A percentile compares a stretch with the other conserved stretches of the same genome.
Conservation (phyloP, 2,888 invertebrate species). For the Antheraea assamensis region DNA sequence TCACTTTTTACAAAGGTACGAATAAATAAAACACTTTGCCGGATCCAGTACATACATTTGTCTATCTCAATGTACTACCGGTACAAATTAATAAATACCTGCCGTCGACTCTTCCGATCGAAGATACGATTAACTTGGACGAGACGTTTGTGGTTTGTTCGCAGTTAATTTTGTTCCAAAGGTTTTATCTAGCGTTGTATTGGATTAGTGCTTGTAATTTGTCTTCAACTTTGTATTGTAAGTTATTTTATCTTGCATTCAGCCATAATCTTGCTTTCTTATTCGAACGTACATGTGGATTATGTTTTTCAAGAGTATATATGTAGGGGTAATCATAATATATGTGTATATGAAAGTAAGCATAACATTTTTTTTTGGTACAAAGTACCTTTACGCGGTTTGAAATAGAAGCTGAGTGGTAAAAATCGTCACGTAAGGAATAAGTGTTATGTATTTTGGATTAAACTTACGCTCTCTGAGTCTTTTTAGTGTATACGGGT, state of each 20-base stretch:
- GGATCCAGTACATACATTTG: not conserved
- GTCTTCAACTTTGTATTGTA: not conserved
- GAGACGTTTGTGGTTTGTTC: not conserved
- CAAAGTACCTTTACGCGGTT: no score
- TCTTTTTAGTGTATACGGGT: no score
- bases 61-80: not conserved
- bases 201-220: not conserved
- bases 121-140: conserved; percentile 6
- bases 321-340: no score
- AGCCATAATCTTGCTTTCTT: not conserved
- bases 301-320: no score
- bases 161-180: not conserved
- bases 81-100: conserved; percentile 10
- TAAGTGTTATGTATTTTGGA: no score
- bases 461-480: no score
- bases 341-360: no score
- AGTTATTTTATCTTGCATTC: not conserved
- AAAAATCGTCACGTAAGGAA: no score
- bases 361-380: no score
- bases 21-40: not conserved
- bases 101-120: conserved; percentile 10
- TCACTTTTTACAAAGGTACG: not conserved
- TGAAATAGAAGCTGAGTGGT: no score
- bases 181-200: conserved; percentile 2
- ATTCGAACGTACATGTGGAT: not conserved